A percentile compares a stretch with the other conserved stretches of the same genome.
phyloP scores from a whole-genome alignment of 2,888 invertebrate genomes.

The Andrena haemorrhoa region DNA sequence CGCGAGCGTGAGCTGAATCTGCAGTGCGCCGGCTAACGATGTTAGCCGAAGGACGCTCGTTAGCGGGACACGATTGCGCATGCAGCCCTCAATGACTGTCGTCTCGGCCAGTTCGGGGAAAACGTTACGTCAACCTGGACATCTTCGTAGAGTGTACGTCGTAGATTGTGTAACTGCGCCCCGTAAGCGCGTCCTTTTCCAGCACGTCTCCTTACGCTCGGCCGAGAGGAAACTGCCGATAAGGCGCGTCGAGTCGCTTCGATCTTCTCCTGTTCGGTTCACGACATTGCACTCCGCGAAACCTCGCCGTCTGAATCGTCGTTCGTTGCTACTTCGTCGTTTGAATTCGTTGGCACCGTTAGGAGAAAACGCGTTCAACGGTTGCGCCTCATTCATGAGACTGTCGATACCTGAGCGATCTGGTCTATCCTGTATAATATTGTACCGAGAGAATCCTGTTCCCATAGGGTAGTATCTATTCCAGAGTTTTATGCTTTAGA shows the following conservation, averaged over 20 bases:
- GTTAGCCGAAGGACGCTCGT: constrained; percentile 54
- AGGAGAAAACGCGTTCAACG: background rate
- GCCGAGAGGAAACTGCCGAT: constrained; percentile 48
- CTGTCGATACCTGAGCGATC: background rate
- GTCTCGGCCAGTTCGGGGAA: constrained; percentile 7
- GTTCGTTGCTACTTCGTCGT: constrained; percentile 13
- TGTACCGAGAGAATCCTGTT: background rate
- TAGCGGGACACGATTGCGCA: constrained; percentile 50
- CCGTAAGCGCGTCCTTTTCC: constrained; percentile 1
- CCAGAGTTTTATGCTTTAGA: constrained; percentile 19
- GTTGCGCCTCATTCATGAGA: background rate
- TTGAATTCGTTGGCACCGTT: background rate
- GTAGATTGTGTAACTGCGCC: constrained; percentile 19
- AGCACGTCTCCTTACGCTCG: constrained; percentile 40
- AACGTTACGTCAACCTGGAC: constrained; percentile 43
- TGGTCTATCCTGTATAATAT: background rate
- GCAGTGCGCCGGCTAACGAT: constrained; percentile 39
- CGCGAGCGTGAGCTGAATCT: background rate
- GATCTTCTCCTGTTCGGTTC: constrained; percentile 11
- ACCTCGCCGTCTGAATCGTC: background rate
- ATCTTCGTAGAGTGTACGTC: constrained; percentile 21
- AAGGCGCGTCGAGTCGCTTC: constrained; percentile 29
- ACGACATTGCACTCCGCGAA: background rate
- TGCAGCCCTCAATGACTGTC: constrained; percentile 27
- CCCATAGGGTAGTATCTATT: no score